These are phyloP conservation scores for Eremophila alpestris DNA, from an alignment of 2,797 vertebrate species.

Conservation along the genomic window DNA sequence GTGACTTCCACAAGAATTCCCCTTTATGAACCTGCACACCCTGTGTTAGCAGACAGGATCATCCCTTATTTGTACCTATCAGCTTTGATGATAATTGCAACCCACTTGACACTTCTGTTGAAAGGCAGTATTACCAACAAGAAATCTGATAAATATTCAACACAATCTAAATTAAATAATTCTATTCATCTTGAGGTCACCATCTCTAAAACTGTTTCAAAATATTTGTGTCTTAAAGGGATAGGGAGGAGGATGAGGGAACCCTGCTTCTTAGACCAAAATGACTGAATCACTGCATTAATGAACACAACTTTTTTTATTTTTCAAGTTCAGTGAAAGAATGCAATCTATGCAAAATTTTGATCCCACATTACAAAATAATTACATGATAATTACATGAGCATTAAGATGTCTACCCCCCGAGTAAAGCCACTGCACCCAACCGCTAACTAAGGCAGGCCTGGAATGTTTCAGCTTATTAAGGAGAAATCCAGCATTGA, in stretches of 20 bases:
- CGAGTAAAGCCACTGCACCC: constrained; percentile 72
- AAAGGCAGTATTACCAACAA: constrained; percentile 56
- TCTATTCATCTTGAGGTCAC: constrained; percentile 40
- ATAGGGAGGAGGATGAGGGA: constrained; percentile 10
- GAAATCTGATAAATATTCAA: constrained; percentile 56
- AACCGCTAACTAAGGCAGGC: constrained; percentile 76
- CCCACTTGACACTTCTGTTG: constrained; percentile 52
- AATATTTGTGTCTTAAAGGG: constrained; percentile 35
- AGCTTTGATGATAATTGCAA: constrained; percentile 63
- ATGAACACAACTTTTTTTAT: constrained; percentile 35
- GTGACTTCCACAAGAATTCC: background rate
- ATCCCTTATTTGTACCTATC: constrained; percentile 44
- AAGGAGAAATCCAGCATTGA: constrained; percentile 71
- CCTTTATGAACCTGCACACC: background rate
- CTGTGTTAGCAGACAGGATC: constrained; percentile 14
- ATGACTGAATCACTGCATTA: constrained; percentile 6
- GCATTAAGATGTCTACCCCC: constrained; percentile 80
- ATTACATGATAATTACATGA: constrained; percentile 80
- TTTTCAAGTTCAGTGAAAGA: constrained; percentile 63
- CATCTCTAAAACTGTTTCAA: constrained; percentile 41
- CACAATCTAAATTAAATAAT: constrained; percentile 37
- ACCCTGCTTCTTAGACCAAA: background rate
- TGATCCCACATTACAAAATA: constrained; percentile 75
- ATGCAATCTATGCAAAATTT: constrained; percentile 72
- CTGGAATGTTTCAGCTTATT: constrained; percentile 71